Base-by-base conservation (phyloP, 2,888 invertebrate species). In the Patella ulyssiponensis region DNA sequence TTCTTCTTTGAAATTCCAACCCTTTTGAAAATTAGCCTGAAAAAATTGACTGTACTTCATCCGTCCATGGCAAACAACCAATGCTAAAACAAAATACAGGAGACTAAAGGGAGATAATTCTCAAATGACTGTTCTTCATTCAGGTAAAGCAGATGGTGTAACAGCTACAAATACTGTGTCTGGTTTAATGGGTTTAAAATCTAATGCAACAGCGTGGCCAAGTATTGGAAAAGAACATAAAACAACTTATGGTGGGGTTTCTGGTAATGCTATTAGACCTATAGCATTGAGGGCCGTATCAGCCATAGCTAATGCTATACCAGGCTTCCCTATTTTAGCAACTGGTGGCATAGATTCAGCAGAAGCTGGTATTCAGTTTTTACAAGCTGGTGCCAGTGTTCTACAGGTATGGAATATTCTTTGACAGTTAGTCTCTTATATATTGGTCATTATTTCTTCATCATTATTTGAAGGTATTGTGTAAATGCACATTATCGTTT, bases 321-420 rank as follows among this genome's bases (percentile, higher is more conserved):
- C 97, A 0, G 96, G 95, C 1, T 98, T 97, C 92, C 96, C 98
- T 0, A 96, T 99, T 78, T 93, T 99, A 81, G 99, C 98, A 44
- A 97, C 98, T 77, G 99, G 99, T 11, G 99, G 99, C 0, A 95
- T 99, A 23, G 99, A 99, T 92, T 97, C 98, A 0, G 99, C 99
- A 0, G 98, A 99, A 81, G 95, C 96, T 0, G 96, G 97, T 0
- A 91, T 98, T n/a, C 98, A 99, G 92, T 99, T 97, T 91, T 93
- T 99, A 3, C 94, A 97, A 90, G 96, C 96, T 82, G 99, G 99
- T 0, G 98, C 99, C 3, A 95, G 96, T 0, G 95, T 96, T 0
- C 93, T 99, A 0, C 99, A 99, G 94, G 96, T 96, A 88, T 79
- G 74, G 71, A 53, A 73, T 33, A 44, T 44, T 44, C 44, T 44